Conservation (phyloP, 2,113 vertebrate genomes). For the Chloropsis hardwickii region DNA sequence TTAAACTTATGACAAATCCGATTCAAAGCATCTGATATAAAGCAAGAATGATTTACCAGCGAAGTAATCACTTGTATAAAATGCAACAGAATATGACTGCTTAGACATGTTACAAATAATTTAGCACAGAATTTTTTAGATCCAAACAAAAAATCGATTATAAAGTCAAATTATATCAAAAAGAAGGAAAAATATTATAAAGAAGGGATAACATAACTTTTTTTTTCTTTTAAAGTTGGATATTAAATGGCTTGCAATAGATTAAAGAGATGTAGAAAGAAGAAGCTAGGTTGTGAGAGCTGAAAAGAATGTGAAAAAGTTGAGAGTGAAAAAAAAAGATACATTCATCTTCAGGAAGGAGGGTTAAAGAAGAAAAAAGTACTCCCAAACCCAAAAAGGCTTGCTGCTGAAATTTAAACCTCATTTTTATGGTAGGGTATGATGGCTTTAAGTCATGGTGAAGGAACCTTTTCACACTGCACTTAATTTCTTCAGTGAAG, state of each 20-base stretch:
- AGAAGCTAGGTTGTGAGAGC: neutral
- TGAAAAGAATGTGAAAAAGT: neutral
- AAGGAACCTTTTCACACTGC: neutral
- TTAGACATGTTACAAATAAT: conserved; percentile 9
- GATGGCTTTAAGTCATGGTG: neutral
- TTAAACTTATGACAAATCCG: conserved; percentile 10
- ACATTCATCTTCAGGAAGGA: neutral
- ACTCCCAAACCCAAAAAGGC: neutral
- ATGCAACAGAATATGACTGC: neutral
- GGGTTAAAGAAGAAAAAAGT: neutral
- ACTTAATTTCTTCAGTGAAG: neutral
- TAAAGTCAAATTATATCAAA: neutral
- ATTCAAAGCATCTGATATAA: conserved; percentile 44
- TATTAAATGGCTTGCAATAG: neutral
- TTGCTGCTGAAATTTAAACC: neutral
- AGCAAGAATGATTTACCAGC: conserved; percentile 33
- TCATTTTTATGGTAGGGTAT: neutral
- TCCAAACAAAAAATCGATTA: neutral
- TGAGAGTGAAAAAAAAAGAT: neutral
- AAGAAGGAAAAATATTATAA: neutral
- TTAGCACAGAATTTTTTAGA: neutral
- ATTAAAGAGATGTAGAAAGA: neutral
- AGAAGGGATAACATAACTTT: neutral
- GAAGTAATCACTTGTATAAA: neutral
- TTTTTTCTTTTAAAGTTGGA: neutral